Evolutionary conservation across 1,140 invertebrate species (phyloP).

Genomic region (Sweltsa coloradensis): DNA sequence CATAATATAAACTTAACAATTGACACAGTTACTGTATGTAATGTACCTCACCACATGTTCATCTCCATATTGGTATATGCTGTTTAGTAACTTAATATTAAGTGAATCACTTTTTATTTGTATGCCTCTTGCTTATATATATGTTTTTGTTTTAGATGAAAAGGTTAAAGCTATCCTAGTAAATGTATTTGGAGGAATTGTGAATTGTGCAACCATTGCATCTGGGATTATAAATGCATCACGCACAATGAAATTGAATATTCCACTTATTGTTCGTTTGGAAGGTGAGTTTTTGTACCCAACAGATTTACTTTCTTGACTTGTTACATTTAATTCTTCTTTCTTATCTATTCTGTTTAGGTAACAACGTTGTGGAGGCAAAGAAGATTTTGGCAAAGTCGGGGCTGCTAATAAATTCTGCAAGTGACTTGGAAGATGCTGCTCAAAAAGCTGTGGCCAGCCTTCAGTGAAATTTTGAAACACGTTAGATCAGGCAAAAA

Average conservation of each 20-base stretch:
- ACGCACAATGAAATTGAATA: constrained; percentile 61
- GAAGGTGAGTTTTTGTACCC: constrained; percentile 61
- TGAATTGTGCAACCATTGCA: constrained; percentile 95
- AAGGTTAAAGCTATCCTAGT: constrained; percentile 92
- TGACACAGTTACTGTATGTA: too few species aligned
- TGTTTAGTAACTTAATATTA: too few species aligned
- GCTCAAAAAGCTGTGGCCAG: constrained; percentile 68
- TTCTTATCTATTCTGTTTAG: constrained; percentile 27
- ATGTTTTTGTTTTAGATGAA: constrained; percentile 39
- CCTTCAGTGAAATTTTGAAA: too few species aligned
- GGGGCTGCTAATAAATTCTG: constrained; percentile 66
- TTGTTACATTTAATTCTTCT: constrained; percentile 4
- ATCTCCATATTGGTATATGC: too few species aligned
- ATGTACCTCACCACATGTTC: too few species aligned
- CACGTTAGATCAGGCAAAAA: too few species aligned
- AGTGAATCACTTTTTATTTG: too few species aligned
- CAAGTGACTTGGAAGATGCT: constrained; percentile 81
- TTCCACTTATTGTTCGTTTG: constrained; percentile 86
- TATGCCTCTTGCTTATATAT: constrained; percentile 10
- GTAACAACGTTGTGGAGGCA: constrained; percentile 58
- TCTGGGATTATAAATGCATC: constrained; percentile 87
- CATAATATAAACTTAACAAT: too few species aligned
- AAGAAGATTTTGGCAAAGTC: constrained; percentile 66
- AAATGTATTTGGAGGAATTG: constrained; percentile 98
- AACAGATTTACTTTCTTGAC: not conserved